Percentiles rank a stretch among this genome's conserved stretches.
These are phyloP conservation scores for Euzetes globulus DNA, from an alignment of 2,888 invertebrate genomes.

Conservation along the genomic window DNA sequence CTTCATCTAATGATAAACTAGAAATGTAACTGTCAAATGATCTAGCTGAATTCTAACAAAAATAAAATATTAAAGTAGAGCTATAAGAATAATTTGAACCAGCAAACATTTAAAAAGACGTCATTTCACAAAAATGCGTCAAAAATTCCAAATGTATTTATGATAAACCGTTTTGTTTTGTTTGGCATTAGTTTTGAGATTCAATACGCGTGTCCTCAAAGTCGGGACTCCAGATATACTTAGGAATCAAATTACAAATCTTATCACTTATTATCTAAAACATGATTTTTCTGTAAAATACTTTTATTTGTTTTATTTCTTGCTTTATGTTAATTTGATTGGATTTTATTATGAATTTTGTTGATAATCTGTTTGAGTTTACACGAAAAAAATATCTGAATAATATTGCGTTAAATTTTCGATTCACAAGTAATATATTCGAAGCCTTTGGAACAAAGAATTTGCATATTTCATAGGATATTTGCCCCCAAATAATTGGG, in stretches of 20 bases:
- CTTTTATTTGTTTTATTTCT: background rate
- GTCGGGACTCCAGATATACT: background rate
- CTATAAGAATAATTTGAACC: no score
- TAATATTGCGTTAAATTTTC: conserved; percentile 7
- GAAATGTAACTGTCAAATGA: no score
- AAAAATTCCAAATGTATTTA: no score
- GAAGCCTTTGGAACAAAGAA: background rate
- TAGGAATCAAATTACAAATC: conserved; percentile 5
- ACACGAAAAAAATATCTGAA: background rate
- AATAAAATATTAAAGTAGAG: no score
- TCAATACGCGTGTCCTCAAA: conserved; percentile 3
- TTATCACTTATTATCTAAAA: background rate
- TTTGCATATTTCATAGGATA: background rate
- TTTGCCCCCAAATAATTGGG: conserved; percentile 21
- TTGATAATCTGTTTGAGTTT: background rate
- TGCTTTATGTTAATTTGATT: conserved; percentile 12
- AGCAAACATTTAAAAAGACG: no score
- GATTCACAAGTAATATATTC: background rate
- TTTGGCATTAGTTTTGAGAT: background rate
- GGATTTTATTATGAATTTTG: background rate
- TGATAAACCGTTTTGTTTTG: no score
- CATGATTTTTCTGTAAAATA: background rate
- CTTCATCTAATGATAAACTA: no score
- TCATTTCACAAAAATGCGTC: no score
- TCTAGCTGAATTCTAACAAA: no score